Conservation (phyloP, 1,140 invertebrate genomes). For the Neodiprion pinetum region DNA sequence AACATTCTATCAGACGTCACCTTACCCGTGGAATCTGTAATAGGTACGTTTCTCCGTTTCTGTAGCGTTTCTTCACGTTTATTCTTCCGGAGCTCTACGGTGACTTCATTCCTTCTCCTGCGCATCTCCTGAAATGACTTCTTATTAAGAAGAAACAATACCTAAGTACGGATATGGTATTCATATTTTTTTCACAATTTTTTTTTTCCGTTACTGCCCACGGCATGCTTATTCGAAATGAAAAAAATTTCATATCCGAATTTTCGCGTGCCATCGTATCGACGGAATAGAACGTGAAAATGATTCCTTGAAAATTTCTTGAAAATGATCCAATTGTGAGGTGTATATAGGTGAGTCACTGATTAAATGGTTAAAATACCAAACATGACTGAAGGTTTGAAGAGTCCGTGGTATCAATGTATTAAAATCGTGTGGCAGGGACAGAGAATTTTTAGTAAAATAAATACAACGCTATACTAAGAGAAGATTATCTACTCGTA, state of each 20-base stretch:
- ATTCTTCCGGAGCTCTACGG: constrained; percentile 94
- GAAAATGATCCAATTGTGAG: neutral
- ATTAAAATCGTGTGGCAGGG: neutral
- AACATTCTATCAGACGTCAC: constrained; percentile 2
- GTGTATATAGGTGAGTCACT: constrained; percentile 2
- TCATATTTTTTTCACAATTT: neutral
- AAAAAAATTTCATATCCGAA: no score
- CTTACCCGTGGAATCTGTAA: constrained; percentile 78
- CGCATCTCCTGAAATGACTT: constrained; percentile 84
- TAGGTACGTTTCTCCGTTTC: constrained; percentile 93
- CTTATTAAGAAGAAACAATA: neutral
- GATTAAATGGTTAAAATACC: constrained; percentile 2
- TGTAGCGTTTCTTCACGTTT: constrained; percentile 96
- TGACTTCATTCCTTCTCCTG: constrained; percentile 93
- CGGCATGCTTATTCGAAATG: no score
- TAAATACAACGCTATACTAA: neutral
- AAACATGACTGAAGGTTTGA: neutral
- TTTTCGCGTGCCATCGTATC: no score
- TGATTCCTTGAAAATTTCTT: no score
- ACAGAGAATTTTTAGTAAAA: constrained; percentile 2
- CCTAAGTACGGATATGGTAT: neutral
- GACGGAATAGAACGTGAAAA: no score
- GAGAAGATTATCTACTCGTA: neutral
- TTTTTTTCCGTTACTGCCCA: no score
- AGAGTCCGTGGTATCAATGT: neutral